Evolutionary conservation across 2,888 invertebrate genomes (phyloP), one percentile per base, ranked within the genome.

Genomic region (Saturnia pavonia): DNA sequence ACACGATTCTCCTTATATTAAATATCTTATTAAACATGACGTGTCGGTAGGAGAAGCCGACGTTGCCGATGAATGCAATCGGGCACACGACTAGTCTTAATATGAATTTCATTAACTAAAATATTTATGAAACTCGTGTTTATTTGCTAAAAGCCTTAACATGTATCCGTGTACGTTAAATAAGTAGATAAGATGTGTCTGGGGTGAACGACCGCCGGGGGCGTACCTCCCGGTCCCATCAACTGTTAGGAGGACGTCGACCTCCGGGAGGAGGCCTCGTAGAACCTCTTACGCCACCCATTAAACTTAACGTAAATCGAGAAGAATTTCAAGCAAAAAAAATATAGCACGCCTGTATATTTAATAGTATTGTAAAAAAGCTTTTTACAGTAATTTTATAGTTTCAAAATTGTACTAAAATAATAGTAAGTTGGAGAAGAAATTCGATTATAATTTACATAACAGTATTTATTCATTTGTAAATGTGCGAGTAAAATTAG

Each of bases 211-310:
- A 76, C 82, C 90, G 82, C 75, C 70, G 81, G 85, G 86, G 89
- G 87, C 85, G 86, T 65, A 79, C 76, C 77, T 82, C 80, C 77
- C 82, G 78, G 81, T 83, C 85, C 87, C 84, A 88, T 89, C 91
- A 90, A 91, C 89, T 90, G 89, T 89, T 88, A 79, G 79, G 77
- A 85, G 91, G 85, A 80, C 90, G 79, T 78, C 84, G 86, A 90
- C 88, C 90, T 83, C 77, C 72, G 74, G 73, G 72, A 74, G 80
- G 79, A 81, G 78, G 78, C 77, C 72, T 69, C 70, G 60, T 60
- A 75, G 71, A 77, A 76, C 76, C 76, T 75, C 75, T 76, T 73
- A 42, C 71, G 40, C 19, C 63, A n/a, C 45, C 65, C 40, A 65
- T 68, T 54, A 42, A 71, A 68, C 45, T 42, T 54, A 51, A 70